phyloP scores from a whole-genome alignment of 2,113 vertebrate species.

The Manacus vitellinus region DNA sequence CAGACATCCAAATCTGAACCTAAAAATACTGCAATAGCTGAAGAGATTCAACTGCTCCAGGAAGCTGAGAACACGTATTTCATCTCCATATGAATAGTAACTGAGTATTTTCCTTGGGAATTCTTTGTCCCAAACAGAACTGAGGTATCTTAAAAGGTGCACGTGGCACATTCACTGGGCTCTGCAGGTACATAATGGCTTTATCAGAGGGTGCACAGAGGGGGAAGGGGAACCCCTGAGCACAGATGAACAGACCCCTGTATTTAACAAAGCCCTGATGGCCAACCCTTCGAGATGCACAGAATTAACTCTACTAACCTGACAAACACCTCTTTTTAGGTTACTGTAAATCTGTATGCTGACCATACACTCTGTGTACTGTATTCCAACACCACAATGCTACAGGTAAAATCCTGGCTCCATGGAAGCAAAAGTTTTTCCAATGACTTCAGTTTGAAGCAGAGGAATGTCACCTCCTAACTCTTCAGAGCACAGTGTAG shows the following conservation, averaged over 20 bases:
- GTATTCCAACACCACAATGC: background rate
- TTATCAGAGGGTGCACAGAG: background rate
- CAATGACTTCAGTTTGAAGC: background rate
- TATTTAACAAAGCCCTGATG: background rate
- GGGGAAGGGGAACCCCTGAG: background rate
- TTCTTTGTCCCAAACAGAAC: background rate
- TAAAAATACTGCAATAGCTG: background rate
- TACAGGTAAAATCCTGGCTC: background rate
- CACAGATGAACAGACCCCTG: background rate
- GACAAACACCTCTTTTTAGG: background rate
- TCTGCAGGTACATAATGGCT: background rate
- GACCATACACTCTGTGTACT: accelerated
- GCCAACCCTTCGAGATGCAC: background rate
- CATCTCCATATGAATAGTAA: background rate
- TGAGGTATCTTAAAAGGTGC: background rate
- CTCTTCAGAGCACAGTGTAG: background rate
- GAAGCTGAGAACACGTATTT: background rate
- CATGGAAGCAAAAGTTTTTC: background rate
- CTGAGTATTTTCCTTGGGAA: background rate
- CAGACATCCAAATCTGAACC: background rate
- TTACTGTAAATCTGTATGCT: background rate
- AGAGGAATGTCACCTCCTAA: background rate
- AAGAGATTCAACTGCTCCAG: background rate
- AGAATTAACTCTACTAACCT: background rate
- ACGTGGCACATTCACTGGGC: background rate